These are phyloP conservation scores for Zaprionus davidi DNA, from an alignment of 1,140 invertebrate species.

Conservation along the genomic window DNA sequence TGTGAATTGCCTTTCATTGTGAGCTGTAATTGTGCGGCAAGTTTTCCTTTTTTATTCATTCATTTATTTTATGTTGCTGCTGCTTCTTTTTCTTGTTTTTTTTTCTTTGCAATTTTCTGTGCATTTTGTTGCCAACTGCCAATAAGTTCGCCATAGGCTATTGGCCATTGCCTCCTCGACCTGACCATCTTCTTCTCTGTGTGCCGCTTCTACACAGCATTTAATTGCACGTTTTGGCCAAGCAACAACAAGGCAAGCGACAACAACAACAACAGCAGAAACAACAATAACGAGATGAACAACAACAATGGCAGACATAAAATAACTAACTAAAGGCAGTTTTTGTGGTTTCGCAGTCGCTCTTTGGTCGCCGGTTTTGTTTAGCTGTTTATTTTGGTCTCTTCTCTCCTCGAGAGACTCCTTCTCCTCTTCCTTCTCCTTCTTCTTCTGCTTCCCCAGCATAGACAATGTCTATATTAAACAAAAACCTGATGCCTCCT, in stretches of 20 bases:
- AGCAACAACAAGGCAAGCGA: slow-evolving; percentile 30
- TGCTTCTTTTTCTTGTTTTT: slow-evolving; percentile 13
- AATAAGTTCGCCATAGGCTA: slow-evolving; percentile 69
- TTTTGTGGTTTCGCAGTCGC: slow-evolving; percentile 32
- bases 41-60: slow-evolving; percentile 16
- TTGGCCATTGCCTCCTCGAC: slow-evolving; percentile 55
- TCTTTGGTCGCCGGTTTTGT: slow-evolving; percentile 25
- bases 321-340: slow-evolving; percentile 68
- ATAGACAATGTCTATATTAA: slow-evolving; percentile 73
- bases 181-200: slow-evolving; percentile 50
- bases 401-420: slow-evolving; percentile 14
- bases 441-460: slow-evolving; percentile 12
- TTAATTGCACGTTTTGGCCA: slow-evolving; percentile 79
- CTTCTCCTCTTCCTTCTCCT: slow-evolving; percentile 4
- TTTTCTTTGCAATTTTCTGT: slow-evolving; percentile 57
- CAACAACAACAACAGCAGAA: slow-evolving; percentile 44
- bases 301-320: slow-evolving; percentile 75
- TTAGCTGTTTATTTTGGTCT: slow-evolving; percentile 32
- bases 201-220: slow-evolving; percentile 45
- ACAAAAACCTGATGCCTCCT: slow-evolving; percentile 50
- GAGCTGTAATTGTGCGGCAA: slow-evolving; percentile 53
- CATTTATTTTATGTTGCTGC: slow-evolving; percentile 25
- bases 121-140: slow-evolving; percentile 54
- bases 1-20: slow-evolving; percentile 52
- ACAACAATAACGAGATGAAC: slow-evolving; percentile 26